Evolutionary conservation across 2,888 invertebrate species (phyloP), one percentile per base, ranked within the genome.

Genomic region (Tiphia femorata): DNA sequence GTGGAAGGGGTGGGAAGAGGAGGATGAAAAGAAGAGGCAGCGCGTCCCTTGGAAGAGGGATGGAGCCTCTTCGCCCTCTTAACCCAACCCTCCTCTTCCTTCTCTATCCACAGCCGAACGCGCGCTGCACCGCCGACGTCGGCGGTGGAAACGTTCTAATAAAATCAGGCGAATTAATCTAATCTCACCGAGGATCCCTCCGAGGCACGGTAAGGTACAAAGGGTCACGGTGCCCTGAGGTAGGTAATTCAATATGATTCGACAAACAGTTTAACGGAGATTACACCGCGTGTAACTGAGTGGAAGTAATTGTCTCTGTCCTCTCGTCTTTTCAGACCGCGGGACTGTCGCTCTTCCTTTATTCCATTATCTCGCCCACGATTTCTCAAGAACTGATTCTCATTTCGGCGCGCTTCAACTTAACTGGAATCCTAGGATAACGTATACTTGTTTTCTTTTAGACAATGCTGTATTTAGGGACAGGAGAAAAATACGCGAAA

Each of bases 101-200:
- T 3, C 37, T 19, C 37, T 8, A 10, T 16, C 16, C 4, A 10
- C 37, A 2, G 17, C 14, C 37, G 19, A 23, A 37, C 14, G 55
- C 57, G 54, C 29, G 40, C 55, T 49, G 54, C 50, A 30, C 41
- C 58, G 53, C 49, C 61, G n/a, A n/a, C n/a, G n/a, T n/a, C n/a
- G n/a, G 53, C 52, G 49, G 30, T 63, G 63, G 61, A 68, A 70
- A 73, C 62, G 65, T 69, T 63, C 71, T 78, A 76, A 78, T 76
- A 78, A 78, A 77, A 78, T 78, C 69, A 74, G 64, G 48, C 65
- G 72, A 77, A 79, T 76, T 77, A 78, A 79, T 79, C 73, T 73
- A 78, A 79, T 78, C 73, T 73, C 60, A 51, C 56, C 65, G 72
- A 64, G 57, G 67, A 67, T 64, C 70, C 72, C 68, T 58, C 59